Conservation (phyloP, 2,888 invertebrate genomes). For the Cantharis rustica region DNA sequence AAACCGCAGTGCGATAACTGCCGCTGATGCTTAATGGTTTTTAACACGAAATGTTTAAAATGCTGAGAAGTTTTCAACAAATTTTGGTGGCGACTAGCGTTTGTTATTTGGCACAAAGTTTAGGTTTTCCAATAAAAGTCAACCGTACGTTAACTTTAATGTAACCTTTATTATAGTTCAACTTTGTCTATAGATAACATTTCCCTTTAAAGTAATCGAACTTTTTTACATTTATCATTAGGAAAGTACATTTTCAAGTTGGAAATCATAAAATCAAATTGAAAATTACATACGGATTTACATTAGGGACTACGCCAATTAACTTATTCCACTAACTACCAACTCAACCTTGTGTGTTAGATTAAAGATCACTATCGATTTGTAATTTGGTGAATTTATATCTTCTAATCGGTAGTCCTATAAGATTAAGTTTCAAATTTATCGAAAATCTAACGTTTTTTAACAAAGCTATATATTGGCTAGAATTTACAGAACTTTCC, state of each 20-base stretch:
- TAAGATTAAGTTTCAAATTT: not conserved
- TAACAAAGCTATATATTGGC: not conserved
- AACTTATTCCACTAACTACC: not conserved
- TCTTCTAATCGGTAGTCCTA: not conserved
- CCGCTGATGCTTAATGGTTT: conserved; percentile 6
- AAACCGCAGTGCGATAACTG: conserved; percentile 8
- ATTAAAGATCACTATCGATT: not conserved
- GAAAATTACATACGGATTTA: not conserved
- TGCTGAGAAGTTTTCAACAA: conserved; percentile 3
- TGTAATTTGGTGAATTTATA: not conserved
- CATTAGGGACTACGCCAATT: not conserved
- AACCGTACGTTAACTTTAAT: not conserved
- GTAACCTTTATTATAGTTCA: not conserved
- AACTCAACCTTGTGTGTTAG: not conserved
- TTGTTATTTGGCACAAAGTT: not conserved
- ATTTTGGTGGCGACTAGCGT: not conserved
- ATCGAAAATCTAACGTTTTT: not conserved
- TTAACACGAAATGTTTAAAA: conserved; percentile 12
- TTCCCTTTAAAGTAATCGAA: not conserved
- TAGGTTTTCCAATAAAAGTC: not conserved
- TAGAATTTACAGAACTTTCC: no score
- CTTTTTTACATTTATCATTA: not conserved
- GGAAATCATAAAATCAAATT: not conserved
- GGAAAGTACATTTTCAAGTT: not conserved
- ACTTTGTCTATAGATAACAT: not conserved